These are phyloP conservation scores for Puntigrus tetrazona DNA, from an alignment of 2,113 vertebrate genomes.

Conservation along the genomic window DNA sequence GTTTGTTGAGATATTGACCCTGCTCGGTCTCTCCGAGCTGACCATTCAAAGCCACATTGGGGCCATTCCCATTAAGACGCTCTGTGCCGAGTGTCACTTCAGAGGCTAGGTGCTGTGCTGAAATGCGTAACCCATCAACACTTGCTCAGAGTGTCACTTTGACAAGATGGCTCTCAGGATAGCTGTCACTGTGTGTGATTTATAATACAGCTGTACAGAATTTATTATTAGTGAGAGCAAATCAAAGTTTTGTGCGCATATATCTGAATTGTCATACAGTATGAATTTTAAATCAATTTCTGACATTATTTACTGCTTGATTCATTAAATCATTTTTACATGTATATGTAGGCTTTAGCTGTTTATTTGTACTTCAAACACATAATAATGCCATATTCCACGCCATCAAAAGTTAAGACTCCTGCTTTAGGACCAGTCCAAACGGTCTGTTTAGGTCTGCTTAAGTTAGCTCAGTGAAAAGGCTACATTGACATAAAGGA, in stretches of 20 bases:
- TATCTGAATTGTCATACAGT: neutral
- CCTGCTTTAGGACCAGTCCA: neutral
- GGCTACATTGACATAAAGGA: constrained; percentile 15
- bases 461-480: constrained; percentile 29
- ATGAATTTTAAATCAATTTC: too few relatives aligned
- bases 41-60: constrained; percentile 9
- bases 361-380: too few relatives aligned
- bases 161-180: constrained; percentile 22
- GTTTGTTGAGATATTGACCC: neutral
- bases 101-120: constrained; percentile 5
- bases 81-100: constrained; percentile 37
- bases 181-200: constrained; percentile 45
- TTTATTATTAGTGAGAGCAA: constrained; percentile 55
- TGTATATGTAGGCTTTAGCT: too few relatives aligned
- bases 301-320: too few relatives aligned
- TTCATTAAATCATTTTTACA: too few relatives aligned
- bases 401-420: too few relatives aligned
- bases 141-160: constrained; percentile 31
- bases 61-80: constrained; percentile 43
- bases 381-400: too few relatives aligned
- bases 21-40: neutral
- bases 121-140: constrained; percentile 35
- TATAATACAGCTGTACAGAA: constrained; percentile 54
- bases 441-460: constrained; percentile 26
- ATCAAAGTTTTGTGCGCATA: neutral